Base-by-base conservation (phyloP, 1,140 invertebrate genomes). In the Proctacanthus coquilletti region DNA sequence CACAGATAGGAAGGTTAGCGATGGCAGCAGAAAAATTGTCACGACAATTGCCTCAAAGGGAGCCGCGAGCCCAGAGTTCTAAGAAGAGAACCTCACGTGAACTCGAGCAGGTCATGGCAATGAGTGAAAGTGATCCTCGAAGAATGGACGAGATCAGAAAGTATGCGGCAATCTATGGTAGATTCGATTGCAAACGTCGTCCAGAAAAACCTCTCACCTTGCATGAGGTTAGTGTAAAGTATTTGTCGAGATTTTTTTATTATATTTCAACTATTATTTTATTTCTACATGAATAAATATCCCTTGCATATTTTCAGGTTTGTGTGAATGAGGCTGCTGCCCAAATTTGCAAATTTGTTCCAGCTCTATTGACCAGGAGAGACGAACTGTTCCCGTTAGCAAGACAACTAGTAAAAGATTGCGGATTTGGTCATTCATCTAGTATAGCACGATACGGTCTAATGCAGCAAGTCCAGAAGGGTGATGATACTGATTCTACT, bases 361-460 rank as follows among this genome's bases (percentile, higher is more conserved):
- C 91, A 1, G 82, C 84, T 3, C 64, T 97, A 21, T 66, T 98
- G 25, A 95, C 91, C 3, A 69, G 92, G 23, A 66, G 92, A 21
- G 91, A 97, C 56, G 91, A 96, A 62, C 71, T 98, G 19, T 97
- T 97, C 59, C 86, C 91, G 3, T 65, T 97, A 36, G 92, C 94
- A 0, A 66, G 93, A 37, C 87, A 94, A 63, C 85, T 97, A 11
- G 92, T 97, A 14, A 71, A 88, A 40, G 80, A 94, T 48, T 88
- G 87, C 18, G 91, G 91, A 0, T 86, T 92, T 50, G 56, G 57
- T 0, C 57, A 60, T 18, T 60, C 57, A 2, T 54, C 57, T 0
- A 55, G 48, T 30, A 57, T 60, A 29, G 56, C 56, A 0, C 45
- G 56, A 2, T 59, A 56, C 20, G 46, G 45, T 15, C 44, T 58